Conservation (phyloP, 2,797 vertebrate genomes). For the Enteromius fasciolatus region DNA sequence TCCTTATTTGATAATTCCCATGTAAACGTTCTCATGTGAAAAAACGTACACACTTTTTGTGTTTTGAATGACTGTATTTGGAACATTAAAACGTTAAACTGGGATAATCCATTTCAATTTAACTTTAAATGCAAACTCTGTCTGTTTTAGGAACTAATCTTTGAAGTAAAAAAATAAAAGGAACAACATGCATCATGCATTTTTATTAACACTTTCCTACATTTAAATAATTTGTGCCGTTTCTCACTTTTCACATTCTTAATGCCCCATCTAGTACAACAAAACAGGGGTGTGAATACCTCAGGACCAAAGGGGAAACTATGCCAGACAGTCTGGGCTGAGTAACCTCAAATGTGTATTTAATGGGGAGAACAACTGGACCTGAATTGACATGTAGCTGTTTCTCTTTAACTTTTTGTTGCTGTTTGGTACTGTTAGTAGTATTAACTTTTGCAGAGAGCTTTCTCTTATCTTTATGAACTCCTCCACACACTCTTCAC, state of each 20-base stretch:
- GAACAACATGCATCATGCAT: constrained; percentile 18
- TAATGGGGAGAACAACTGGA: neutral
- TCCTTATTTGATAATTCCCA: neutral
- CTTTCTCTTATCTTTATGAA: constrained; percentile 32
- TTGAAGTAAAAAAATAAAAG: neutral
- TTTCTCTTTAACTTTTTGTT: neutral
- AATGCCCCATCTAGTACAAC: constrained; percentile 23
- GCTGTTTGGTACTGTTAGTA: neutral
- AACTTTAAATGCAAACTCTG: too few relatives aligned
- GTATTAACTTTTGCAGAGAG: constrained; percentile 6
- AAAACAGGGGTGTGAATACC: constrained; percentile 34
- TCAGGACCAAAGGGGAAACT: neutral
- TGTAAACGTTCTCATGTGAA: neutral
- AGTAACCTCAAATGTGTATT: constrained; percentile 35
- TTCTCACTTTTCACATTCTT: constrained; percentile 37
- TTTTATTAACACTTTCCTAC: constrained; percentile 1
- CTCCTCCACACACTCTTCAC: constrained; percentile 48
- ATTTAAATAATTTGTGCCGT: constrained; percentile 22
- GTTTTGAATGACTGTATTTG: neutral
- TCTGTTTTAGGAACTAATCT: neutral
- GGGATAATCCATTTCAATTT: neutral
- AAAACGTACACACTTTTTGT: neutral
- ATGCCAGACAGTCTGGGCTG: constrained; percentile 33
- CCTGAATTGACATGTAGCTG: neutral
- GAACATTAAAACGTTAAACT: neutral